A percentile compares a stretch with the other conserved stretches of the same genome.
These are phyloP conservation scores for Eira barbara DNA, from an alignment of 2,113 vertebrate species.

Conservation along the genomic window DNA sequence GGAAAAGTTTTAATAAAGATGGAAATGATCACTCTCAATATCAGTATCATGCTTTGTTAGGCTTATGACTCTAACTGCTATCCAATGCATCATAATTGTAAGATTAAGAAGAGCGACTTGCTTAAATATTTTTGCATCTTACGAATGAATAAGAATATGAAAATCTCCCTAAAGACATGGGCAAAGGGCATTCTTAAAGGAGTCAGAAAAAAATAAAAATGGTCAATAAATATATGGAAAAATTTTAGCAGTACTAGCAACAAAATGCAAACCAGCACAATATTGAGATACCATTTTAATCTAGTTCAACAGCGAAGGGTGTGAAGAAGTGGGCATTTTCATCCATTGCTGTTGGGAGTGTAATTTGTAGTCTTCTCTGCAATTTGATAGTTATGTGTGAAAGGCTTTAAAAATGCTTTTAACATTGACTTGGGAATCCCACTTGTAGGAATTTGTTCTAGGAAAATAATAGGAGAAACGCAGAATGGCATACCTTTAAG, in stretches of 20 bases:
- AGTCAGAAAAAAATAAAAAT: conserved; percentile 26
- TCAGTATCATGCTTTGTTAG: background rate
- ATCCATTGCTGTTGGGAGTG: background rate
- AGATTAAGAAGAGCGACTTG: background rate
- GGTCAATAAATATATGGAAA: background rate
- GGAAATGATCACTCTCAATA: background rate
- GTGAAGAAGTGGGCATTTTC: background rate
- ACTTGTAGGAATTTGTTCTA: background rate
- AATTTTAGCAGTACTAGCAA: background rate
- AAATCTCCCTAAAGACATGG: background rate
- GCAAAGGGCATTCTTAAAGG: background rate
- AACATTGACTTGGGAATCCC: background rate
- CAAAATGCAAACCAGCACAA: background rate
- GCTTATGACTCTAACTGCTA: background rate
- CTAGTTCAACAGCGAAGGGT: background rate
- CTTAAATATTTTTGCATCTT: conserved; percentile 26
- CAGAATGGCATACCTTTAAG: background rate
- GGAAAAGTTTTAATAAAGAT: background rate
- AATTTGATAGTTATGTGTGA: background rate
- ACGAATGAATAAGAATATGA: background rate
- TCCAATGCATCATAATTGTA: background rate
- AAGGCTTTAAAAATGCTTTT: background rate
- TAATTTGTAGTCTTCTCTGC: background rate
- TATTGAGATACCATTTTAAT: background rate
- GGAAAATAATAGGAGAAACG: background rate